Conservation (phyloP, 92 coral and sea anemone species). For the Zoanthus gigantus region DNA sequence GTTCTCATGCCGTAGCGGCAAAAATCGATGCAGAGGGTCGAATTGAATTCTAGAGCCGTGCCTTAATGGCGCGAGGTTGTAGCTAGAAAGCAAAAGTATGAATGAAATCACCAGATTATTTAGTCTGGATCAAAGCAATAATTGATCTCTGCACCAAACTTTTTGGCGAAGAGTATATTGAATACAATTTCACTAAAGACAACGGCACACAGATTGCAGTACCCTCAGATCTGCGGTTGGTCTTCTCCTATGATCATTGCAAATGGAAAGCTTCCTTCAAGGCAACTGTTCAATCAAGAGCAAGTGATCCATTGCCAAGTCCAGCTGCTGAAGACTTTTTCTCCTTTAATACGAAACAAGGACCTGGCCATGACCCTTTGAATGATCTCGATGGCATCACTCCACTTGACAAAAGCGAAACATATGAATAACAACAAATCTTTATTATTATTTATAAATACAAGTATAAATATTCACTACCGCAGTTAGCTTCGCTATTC, state of each 20-base stretch:
- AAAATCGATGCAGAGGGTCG: too few species aligned
- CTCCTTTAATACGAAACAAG: not conserved
- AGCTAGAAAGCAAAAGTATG: conserved; percentile 55
- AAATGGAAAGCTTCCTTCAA: conserved; percentile 46
- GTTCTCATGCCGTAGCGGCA: too few species aligned
- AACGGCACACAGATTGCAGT: conserved; percentile 44
- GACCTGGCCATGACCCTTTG: not conserved
- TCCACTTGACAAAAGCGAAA: not conserved
- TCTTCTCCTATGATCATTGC: conserved; percentile 52
- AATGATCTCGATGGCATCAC: conserved; percentile 1
- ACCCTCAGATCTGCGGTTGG: conserved; percentile 40
- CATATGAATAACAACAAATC: too few species aligned
- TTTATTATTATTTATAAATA: too few species aligned
- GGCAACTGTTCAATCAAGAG: not conserved
- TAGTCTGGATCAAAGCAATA: conserved; percentile 50
- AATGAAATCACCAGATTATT: conserved; percentile 38
- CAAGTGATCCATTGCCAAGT: not conserved
- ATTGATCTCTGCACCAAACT: conserved; percentile 24
- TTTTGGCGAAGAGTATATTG: conserved; percentile 52
- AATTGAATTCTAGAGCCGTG: too few species aligned
- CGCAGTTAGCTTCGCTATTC: too few species aligned
- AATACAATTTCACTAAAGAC: conserved; percentile 47
- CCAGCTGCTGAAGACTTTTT: conserved; percentile 5
- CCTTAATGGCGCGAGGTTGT: conserved; percentile 53
- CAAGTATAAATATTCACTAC: too few species aligned